Evolutionary conservation across 1,140 invertebrate genomes (phyloP), one percentile per base, ranked within the genome.

Genomic region (Drosophila tropicalis): DNA sequence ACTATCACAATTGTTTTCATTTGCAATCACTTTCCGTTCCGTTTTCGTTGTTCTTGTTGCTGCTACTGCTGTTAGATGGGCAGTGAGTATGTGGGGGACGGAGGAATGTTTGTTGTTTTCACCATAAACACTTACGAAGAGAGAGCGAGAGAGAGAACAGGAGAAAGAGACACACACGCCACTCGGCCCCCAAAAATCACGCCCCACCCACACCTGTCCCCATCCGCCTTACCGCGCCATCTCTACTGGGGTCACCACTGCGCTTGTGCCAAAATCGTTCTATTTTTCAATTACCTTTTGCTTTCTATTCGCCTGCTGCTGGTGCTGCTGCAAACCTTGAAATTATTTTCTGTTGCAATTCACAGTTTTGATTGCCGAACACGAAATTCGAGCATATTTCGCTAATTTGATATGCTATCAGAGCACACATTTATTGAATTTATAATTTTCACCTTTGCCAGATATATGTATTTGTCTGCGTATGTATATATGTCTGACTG

Each of bases 241-340:
- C 56, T 41, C 29, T 25, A 65, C 69, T 66, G 73, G 72, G 56
- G 58, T 40, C 44, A 51, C 63, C 72, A 74, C 62, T 90, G 85
- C 85, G 84, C 85, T 89, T 89, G 84, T 89, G 84, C 84, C 84
- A 90, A 89, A 89, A 89, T 90, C 74, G 84, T 89, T 89, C 84
- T 89, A 89, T 89, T 89, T 89, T 89, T 84, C 84, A 89, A 89
- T 89, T 89, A 90, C 85, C 85, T 90, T 90, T 89, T 77, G 84
- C 85, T 87, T 89, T 90, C 85, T 89, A 84, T 89, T 89, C 84
- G 84, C 82, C 85, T 86, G 79, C 44, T 51, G 44, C 5, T 47
- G 44, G 13, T 44, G 41, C 17, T 51, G 44, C 80, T 89, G 84
- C 84, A 89, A 89, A 89, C 84, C 84, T 89, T 89, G 84, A 89